These are phyloP conservation scores for Salarias fasciatus DNA, from an alignment of 2,797 vertebrate species.

Conservation along the genomic window DNA sequence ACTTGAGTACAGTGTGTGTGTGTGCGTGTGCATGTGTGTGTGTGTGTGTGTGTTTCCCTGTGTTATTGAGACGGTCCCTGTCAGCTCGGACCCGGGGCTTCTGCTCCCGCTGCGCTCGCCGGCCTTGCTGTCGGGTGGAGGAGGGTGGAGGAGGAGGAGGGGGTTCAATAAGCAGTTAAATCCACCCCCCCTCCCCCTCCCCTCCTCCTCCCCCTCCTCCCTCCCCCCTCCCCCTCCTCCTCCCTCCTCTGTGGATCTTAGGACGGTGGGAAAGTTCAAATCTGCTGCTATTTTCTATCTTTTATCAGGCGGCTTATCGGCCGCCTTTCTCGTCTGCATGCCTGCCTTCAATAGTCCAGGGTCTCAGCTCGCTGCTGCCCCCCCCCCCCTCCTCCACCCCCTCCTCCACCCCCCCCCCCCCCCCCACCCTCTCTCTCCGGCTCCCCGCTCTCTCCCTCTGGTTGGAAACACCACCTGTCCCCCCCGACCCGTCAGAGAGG, in stretches of 20 bases:
- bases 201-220: constrained; percentile 55
- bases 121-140: constrained; percentile 15
- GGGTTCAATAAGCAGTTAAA: constrained; percentile 72
- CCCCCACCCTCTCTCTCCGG: constrained; percentile 24
- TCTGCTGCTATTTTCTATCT: constrained; percentile 98
- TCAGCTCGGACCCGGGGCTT: no score
- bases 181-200: constrained; percentile 62
- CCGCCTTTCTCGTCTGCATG: constrained; percentile 89
- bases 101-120: constrained; percentile 60
- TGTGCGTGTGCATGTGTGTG: no score
- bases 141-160: constrained; percentile 31
- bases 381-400: no score
- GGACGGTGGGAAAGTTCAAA: constrained; percentile 94
- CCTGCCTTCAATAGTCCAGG: constrained; percentile 88
- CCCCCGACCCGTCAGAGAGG: no score
- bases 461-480: no score
- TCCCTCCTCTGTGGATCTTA: constrained; percentile 72
- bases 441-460: constrained; percentile 55
- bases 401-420: constrained; percentile 44
- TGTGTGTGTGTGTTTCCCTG: no score
- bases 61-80: no score
- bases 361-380: no score
- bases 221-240: constrained; percentile 57
- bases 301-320: constrained; percentile 91
- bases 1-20: no score